phyloP scores from a whole-genome alignment of 2,888 invertebrate genomes.

The Erannis defoliaria region DNA sequence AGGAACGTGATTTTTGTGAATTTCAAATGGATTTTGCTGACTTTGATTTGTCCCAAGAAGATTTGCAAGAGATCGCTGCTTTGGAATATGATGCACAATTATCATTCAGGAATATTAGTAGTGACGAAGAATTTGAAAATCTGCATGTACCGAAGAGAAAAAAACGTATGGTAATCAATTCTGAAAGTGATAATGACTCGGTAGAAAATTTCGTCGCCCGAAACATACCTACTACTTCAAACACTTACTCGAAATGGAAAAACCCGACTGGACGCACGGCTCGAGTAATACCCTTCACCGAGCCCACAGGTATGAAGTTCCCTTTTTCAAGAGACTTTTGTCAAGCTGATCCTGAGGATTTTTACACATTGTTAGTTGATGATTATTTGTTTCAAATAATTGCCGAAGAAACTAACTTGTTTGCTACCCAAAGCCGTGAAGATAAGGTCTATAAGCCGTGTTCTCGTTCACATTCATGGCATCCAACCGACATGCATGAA shows the following conservation, averaged over 20 bases:
- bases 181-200: slow-evolving; percentile 10
- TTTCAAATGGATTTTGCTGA: too few species aligned
- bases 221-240: slow-evolving; percentile 19
- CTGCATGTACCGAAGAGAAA: slow-evolving; percentile 8
- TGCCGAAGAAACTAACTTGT: slow-evolving; percentile 50
- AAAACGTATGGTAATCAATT: slow-evolving; percentile 7
- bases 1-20: too few species aligned
- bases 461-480: slow-evolving; percentile 49
- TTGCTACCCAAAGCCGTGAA: slow-evolving; percentile 42
- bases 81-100: too few species aligned
- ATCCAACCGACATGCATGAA: slow-evolving; percentile 49
- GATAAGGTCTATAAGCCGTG: too few species aligned
- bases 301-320: slow-evolving; percentile 28
- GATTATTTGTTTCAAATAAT: slow-evolving; percentile 17
- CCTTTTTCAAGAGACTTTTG: slow-evolving; percentile 45
- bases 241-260: slow-evolving; percentile 12
- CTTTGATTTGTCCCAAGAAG: too few species aligned
- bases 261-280: neutral
- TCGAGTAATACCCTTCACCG: slow-evolving; percentile 10
- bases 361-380: slow-evolving; percentile 51
- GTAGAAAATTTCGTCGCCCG: slow-evolving; percentile 5
- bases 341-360: slow-evolving; percentile 42
- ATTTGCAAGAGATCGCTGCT: too few species aligned
- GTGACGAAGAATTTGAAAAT: too few species aligned
- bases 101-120: too few species aligned